These are phyloP conservation scores for Aromia moschata DNA, from an alignment of 2,888 invertebrate genomes.

Conservation along the genomic window DNA sequence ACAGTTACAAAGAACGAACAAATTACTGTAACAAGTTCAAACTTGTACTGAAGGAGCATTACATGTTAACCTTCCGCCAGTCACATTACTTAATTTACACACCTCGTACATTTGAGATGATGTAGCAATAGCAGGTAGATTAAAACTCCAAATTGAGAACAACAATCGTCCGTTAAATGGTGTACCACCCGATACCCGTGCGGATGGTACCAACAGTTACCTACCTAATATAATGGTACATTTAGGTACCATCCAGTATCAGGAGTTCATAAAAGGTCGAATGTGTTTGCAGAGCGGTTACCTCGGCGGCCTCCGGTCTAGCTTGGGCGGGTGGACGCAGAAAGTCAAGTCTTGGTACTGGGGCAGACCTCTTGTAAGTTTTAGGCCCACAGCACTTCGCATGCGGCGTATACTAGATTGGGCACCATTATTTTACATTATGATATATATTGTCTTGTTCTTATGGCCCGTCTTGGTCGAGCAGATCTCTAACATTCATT, in stretches of 20 bases:
- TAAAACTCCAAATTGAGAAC: no score
- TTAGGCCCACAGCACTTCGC: conserved; percentile 53
- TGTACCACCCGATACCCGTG: no score
- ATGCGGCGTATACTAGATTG: conserved; percentile 35
- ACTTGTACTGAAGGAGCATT: no score
- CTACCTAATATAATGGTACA: conserved; percentile 33
- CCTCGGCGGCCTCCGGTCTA: conserved; percentile 93
- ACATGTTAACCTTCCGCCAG: no score
- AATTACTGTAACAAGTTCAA: no score
- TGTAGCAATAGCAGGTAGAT: no score
- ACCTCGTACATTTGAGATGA: no score
- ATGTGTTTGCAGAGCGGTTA: conserved; percentile 81
- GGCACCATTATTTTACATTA: conserved; percentile 32
- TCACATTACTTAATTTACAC: no score
- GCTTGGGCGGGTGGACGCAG: conserved; percentile 96
- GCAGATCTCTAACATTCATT: conserved; percentile 14
- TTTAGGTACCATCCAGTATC: conserved; percentile 34
- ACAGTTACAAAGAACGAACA: no score
- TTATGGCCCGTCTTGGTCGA: conserved; percentile 8
- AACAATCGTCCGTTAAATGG: no score
- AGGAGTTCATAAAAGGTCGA: conserved; percentile 40
- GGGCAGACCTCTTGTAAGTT: conserved; percentile 96
- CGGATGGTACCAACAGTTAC: conserved; percentile 28
- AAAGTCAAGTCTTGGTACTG: conserved; percentile 97
- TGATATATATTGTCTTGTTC: conserved; percentile 16